Evolutionary conservation across 2,797 vertebrate genomes (phyloP), one percentile per base, ranked within the genome.

Genomic region (Sebastes aleutianus): DNA sequence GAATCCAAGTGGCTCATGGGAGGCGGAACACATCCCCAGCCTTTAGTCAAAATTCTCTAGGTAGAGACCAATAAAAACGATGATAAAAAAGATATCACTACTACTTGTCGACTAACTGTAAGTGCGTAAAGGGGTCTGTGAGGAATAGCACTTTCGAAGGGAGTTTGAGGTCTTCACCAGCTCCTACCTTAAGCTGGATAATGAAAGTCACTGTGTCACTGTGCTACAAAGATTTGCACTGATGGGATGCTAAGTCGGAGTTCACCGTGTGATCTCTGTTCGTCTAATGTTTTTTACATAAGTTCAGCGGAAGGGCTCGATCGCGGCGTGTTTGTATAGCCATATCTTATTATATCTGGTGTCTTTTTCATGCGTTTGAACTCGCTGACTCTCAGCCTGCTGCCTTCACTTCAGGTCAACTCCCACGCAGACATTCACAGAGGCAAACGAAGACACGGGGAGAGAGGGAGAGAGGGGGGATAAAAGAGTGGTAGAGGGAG

Each of bases 381-480:
- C 87, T 80, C 6, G 1, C 26, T 65, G 74, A 66, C 68, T 86
- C 43, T 9, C 31, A 67, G 68, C 59, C 76, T 2, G 62, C 79
- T 20, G 22, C 67, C 43, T 71, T 84, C 71, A 68, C 74, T 62
- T 76, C 64, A 67, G 85, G 85, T 88, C 81, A 78, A 39, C 81
- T 85, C 85, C 91, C 80, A 88, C 85, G 18, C 87, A 80, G 56
- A 69, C 24, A 32, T 61, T 63, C 53, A 13, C 57, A 20, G 61
- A 67, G 39, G 34, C 27, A 36, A 57, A 57, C 43, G n/a, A 8
- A 18, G 32, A 73, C 26, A 36, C 4, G 0, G 7, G 2, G 36
- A 70, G 65, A 1, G 7, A 2, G 36, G 36, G 43, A 47, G 3
- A 47, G 39, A 58, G 39, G 13, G 54, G 57, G 32, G 58, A 47